These are phyloP conservation scores for Galeopsomyia nigrocyanea DNA, from an alignment of 2,888 invertebrate genomes.

Conservation along the genomic window DNA sequence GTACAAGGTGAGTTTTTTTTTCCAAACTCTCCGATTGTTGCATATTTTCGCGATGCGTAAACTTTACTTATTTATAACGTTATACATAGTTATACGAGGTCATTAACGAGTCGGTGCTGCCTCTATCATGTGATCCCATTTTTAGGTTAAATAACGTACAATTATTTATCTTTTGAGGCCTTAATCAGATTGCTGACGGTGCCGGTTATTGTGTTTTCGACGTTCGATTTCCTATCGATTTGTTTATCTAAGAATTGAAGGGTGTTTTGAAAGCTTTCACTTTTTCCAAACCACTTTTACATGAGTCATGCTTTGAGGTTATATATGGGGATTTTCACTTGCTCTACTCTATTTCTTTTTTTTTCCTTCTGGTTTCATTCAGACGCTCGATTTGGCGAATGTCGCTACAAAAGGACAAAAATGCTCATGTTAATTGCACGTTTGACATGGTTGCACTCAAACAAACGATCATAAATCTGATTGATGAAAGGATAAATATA, in stretches of 20 bases:
- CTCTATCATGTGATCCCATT: constrained; percentile 46
- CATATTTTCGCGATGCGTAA: not conserved
- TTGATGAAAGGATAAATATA: not conserved
- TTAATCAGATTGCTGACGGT: not conserved
- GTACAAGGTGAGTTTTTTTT: constrained; percentile 38
- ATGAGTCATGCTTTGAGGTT: constrained; percentile 27
- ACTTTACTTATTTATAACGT: constrained; percentile 26
- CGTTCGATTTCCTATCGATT: not conserved
- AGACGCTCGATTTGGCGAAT: constrained; percentile 26
- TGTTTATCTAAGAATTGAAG: not conserved
- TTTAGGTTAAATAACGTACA: constrained; percentile 37
- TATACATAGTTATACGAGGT: constrained; percentile 25
- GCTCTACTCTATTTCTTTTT: too few relatives aligned
- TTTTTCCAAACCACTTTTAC: not conserved
- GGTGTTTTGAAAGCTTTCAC: not conserved
- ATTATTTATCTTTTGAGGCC: constrained; percentile 16
- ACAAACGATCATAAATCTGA: too few relatives aligned
- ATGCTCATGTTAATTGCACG: not conserved
- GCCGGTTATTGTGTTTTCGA: not conserved
- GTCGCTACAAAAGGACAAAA: constrained; percentile 7
- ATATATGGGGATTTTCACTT: constrained; percentile 21
- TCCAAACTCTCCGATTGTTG: not conserved
- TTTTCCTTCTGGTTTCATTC: too few relatives aligned
- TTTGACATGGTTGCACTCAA: too few relatives aligned
- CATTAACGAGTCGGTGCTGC: constrained; percentile 35